These are phyloP conservation scores for Calycopis cecrops DNA, from an alignment of 1,140 invertebrate species.

Conservation along the genomic window DNA sequence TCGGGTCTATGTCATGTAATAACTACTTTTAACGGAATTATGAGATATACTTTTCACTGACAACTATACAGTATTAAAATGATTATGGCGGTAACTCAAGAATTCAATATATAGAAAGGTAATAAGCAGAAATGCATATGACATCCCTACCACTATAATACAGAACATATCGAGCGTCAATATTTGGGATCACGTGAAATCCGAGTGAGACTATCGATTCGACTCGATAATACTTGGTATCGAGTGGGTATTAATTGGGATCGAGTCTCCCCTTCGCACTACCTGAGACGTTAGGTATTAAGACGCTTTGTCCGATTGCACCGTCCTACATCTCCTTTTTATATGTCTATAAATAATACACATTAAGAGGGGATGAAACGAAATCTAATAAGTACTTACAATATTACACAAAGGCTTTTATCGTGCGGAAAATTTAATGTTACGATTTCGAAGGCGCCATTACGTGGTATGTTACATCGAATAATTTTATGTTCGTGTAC, in stretches of 20 bases:
- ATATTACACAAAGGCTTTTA: neutral
- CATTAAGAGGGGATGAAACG: neutral
- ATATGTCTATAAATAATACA: slow-evolving; percentile 1
- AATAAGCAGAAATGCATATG: too few species aligned
- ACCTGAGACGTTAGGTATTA: slow-evolving; percentile 10
- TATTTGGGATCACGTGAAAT: slow-evolving; percentile 51
- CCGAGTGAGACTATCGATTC: slow-evolving; percentile 40
- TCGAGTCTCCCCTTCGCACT: slow-evolving; percentile 12
- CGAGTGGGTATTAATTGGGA: slow-evolving; percentile 49
- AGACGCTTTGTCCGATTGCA: neutral
- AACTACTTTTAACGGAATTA: too few species aligned
- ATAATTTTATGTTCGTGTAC: too few species aligned
- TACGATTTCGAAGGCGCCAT: too few species aligned
- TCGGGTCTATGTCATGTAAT: too few species aligned
- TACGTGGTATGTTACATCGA: too few species aligned
- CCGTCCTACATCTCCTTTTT: slow-evolving; percentile 1
- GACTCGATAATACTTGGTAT: slow-evolving; percentile 44
- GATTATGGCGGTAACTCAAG: neutral
- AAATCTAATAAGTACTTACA: neutral
- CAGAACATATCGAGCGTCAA: slow-evolving; percentile 44
- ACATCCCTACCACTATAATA: too few species aligned
- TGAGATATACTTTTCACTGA: too few species aligned
- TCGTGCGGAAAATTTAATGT: too few species aligned
- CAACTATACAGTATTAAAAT: too few species aligned
- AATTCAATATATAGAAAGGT: neutral